A percentile compares a stretch with the other conserved stretches of the same genome.
Evolutionary conservation across 2,113 vertebrate genomes (phyloP).

Genomic region (Cebus imitator): DNA sequence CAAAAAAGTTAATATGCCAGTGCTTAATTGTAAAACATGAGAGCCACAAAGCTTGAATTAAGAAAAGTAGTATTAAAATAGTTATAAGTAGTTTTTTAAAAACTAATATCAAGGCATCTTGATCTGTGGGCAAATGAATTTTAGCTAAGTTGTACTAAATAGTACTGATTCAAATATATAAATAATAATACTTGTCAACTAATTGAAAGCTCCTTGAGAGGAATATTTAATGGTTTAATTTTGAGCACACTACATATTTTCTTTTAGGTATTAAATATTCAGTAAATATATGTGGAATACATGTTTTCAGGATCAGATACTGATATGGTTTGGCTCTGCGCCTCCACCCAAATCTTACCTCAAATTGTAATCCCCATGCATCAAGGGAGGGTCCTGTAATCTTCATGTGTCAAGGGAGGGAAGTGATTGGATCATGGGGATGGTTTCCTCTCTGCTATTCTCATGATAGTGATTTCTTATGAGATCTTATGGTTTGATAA

Average conservation of each 20-base stretch:
- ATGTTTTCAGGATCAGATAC: not conserved
- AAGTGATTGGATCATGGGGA: no score
- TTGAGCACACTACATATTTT: not conserved
- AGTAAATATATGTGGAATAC: not conserved
- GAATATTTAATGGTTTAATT: conserved; percentile 7
- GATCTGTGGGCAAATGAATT: not conserved
- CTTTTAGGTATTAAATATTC: not conserved
- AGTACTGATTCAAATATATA: not conserved
- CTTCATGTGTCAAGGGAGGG: no score
- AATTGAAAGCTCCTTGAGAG: not conserved
- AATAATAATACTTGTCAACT: not conserved
- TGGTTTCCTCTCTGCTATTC: no score
- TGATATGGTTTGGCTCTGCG: no score
- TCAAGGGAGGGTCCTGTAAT: no score
- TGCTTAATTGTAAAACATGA: conserved; percentile 12
- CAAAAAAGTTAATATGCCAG: not conserved
- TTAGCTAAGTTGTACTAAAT: not conserved
- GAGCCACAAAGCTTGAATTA: conserved; percentile 5
- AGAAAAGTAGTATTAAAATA: conserved; percentile 17
- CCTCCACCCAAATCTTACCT: no score
- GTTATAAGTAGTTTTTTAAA: not conserved
- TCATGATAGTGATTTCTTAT: no score
- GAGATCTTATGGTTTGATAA: no score
- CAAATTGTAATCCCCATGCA: no score
- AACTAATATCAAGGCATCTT: not conserved